Evolutionary conservation across 2,797 vertebrate genomes (phyloP), one percentile per base, ranked within the genome.

Genomic region (Craterocephalus amniculus): DNA sequence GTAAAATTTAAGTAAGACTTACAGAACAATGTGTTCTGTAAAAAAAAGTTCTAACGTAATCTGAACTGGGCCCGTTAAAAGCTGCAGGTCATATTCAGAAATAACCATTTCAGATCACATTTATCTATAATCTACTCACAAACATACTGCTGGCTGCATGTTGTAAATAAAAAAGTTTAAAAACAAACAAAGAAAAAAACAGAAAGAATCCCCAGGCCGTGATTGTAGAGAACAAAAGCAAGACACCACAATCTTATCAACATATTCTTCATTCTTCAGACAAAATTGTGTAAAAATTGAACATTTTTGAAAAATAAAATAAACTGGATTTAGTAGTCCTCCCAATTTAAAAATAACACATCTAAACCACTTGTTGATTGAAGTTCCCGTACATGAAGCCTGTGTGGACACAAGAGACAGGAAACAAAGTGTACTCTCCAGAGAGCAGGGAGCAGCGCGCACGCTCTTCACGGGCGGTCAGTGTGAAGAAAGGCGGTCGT

Each of bases 381-480:
- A 48, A 48, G n/a, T 48, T n/a, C 45, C 20, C 11, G 20, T 22
- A 8, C 43, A 1, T 3, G 45, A 48, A 48, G 18, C n/a, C 3
- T 22, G 20, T 48, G n/a, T 22, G 11, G 2, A 11, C n/a, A 11
- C 4, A 43, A 4, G 40, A 18, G 4, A 40, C 2, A 16, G 20
- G 8, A n/a, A 45, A 10, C 43, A 45, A 16, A 20, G 40, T 20
- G n/a, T 9, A 4, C 45, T 48, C n/a, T 48, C n/a, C n/a, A 4
- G 45, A 16, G 1, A n/a, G 35, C 67, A 54, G 24, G 63, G 27
- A 66, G 38, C 74, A 40, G 54, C 22, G 51, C 40, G 34, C 31
- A 26, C 49, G 36, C 59, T 36, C 67, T 68, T 73, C 58, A 43
- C 74, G 9, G 67, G 75, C 58, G 67, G 67, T 59, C 73, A 70